Evolutionary conservation across 2,888 invertebrate genomes (phyloP).

Genomic region (Caenorhabditis japonica): DNA sequence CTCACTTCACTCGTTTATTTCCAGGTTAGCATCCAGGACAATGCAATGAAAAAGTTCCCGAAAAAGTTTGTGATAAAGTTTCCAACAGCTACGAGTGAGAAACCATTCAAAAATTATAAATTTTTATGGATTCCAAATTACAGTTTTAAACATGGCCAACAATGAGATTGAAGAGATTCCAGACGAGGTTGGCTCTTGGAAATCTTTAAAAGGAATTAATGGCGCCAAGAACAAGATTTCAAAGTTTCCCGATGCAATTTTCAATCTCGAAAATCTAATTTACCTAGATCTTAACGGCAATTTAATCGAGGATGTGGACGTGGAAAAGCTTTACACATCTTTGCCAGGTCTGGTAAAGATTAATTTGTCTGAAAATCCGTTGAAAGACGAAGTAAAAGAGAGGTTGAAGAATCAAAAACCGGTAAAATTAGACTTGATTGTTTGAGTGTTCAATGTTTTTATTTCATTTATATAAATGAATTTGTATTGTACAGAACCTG

Average conservation of each 20-base stretch:
- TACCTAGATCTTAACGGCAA: constrained; percentile 67
- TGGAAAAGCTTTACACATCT: constrained; percentile 36
- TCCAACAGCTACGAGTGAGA: constrained; percentile 65
- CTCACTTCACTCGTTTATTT: constrained; percentile 1
- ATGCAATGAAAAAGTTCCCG: constrained; percentile 72
- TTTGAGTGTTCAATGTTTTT: constrained; percentile 13
- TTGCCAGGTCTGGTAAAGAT: constrained; percentile 53
- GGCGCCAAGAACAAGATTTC: constrained; percentile 63
- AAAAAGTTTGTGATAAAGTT: constrained; percentile 68
- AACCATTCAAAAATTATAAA: not conserved
- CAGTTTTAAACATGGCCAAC: constrained; percentile 70
- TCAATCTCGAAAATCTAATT: constrained; percentile 52
- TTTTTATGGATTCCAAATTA: not conserved
- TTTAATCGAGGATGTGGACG: constrained; percentile 64
- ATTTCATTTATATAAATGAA: no score
- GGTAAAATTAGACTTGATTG: constrained; percentile 28
- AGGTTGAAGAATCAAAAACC: constrained; percentile 35
- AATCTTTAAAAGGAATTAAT: constrained; percentile 64
- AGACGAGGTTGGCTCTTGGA: constrained; percentile 65
- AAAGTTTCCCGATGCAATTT: constrained; percentile 62
- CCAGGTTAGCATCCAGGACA: constrained; percentile 60
- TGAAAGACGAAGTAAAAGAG: constrained; percentile 32
- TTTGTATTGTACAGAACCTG: no score
- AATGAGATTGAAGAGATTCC: constrained; percentile 68
- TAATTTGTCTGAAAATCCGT: constrained; percentile 57